Percentiles rank a stretch among this genome's conserved stretches.
These are phyloP conservation scores for Pseudonaja textilis DNA, from an alignment of 2,113 vertebrate species.

Conservation along the genomic window DNA sequence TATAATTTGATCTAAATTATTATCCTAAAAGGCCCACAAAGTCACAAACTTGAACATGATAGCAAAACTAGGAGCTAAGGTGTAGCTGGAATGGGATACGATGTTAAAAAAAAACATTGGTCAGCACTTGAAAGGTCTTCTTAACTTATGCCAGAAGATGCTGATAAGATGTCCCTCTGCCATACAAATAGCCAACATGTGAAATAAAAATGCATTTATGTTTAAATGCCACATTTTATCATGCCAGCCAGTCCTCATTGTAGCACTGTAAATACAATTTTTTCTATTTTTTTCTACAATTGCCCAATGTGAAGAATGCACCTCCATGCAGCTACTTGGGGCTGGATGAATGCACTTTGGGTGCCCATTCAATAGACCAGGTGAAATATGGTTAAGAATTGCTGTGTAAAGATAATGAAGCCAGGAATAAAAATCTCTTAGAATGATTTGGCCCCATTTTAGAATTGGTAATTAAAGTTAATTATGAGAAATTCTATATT, in stretches of 20 bases:
- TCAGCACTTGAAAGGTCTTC: not conserved
- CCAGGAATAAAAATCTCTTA: not conserved
- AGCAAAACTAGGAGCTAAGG: not conserved
- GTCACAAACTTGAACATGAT: not conserved
- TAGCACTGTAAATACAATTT: not conserved
- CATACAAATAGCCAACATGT: not conserved
- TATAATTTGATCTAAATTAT: not conserved
- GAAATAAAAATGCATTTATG: not conserved
- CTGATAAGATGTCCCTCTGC: not conserved
- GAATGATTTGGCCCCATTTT: not conserved
- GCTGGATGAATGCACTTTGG: no score
- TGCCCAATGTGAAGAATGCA: not conserved
- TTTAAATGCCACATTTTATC: not conserved
- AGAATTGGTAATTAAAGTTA: not conserved
- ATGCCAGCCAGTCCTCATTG: not conserved
- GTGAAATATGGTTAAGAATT: not conserved
- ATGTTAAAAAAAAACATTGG: not conserved
- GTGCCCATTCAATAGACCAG: not conserved
- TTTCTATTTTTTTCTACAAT: not conserved
- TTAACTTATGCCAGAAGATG: not conserved
- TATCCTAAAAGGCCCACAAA: not conserved
- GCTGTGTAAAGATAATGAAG: not conserved
- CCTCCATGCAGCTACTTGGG: not conserved
- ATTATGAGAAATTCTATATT: not conserved
- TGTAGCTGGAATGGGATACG: not conserved